Evolutionary conservation across 2,888 invertebrate genomes (phyloP).

Genomic region (Flexamia atlantica): DNA sequence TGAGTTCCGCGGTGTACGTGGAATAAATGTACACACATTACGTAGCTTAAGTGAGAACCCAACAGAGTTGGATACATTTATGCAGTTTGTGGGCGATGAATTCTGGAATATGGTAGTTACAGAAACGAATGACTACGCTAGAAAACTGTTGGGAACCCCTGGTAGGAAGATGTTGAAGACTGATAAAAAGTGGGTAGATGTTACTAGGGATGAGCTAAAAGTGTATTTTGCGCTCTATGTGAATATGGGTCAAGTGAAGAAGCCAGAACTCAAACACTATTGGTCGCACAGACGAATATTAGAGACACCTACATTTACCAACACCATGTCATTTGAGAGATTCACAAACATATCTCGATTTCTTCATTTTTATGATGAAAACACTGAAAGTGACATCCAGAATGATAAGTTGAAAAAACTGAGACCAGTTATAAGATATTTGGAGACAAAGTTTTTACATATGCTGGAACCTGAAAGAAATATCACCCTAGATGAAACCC

Average conservation of each 20-base stretch:
- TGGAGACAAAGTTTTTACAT: constrained; percentile 45
- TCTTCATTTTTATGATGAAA: constrained; percentile 43
- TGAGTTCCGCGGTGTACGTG: constrained; percentile 49
- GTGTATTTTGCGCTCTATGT: constrained; percentile 49
- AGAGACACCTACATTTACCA: constrained; percentile 19
- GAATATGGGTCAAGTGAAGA: constrained; percentile 39
- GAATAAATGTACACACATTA: constrained; percentile 46
- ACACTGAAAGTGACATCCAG: constrained; percentile 16
- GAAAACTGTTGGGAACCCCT: constrained; percentile 2
- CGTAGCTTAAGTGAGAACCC: constrained; percentile 41
- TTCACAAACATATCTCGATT: constrained; percentile 4
- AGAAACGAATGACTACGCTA: constrained; percentile 47
- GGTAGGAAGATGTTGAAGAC: constrained; percentile 20
- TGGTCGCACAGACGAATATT: constrained; percentile 42
- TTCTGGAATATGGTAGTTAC: constrained; percentile 47
- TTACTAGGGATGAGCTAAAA: constrained; percentile 58
- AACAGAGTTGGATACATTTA: constrained; percentile 32
- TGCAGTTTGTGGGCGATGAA: constrained; percentile 53
- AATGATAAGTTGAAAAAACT: constrained; percentile 67
- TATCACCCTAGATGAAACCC: constrained; percentile 72
- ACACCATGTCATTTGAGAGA: constrained; percentile 29
- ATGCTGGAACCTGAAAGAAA: constrained; percentile 68
- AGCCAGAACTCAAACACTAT: constrained; percentile 49
- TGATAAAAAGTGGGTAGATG: constrained; percentile 50
- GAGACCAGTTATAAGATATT: constrained; percentile 54